Base-by-base conservation (phyloP, 2,797 vertebrate genomes). In the Rhinogobio ventralis region DNA sequence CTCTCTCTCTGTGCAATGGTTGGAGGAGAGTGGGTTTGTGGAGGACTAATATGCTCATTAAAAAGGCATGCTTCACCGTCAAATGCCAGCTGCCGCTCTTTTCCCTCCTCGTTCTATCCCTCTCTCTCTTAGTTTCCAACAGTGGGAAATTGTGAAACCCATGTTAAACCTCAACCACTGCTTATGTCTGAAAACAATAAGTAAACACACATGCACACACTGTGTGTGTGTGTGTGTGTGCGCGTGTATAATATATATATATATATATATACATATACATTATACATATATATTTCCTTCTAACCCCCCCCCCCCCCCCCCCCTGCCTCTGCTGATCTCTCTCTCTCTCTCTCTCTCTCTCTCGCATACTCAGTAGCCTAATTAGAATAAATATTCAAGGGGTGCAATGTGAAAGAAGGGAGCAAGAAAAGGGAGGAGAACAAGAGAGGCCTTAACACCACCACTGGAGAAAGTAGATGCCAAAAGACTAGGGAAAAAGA, bases 301-400 rank as follows among this genome's bases (percentile, higher is more conserved):
- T 42, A 9, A 42, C 39, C 39, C 39, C n/a, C n/a, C n/a, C n/a
- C n/a, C n/a, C n/a, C n/a, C n/a, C n/a, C n/a, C n/a, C n/a, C n/a
- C 39, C 39, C 39, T 10, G 8, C 39, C 8, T 42, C 39, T 42
- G 9, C 39, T 42, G 39, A 2, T 42, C 39, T 42, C 39, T 42
- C 84, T 85, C 66, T 42, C 84, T 85, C 66, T 42, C 84, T 85
- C 66, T 42, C 39, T 42, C 39, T 42, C 39, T 42, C 39, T 42
- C 84, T 85, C 66, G 86, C 88, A 92, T 89, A 90, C 87, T 81
- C 90, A 85, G 88, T 81, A 90, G 68, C 88, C 88, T 93, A 94
- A 92, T 94, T 94, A 92, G 90, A 91, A 90, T 93, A 92, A 93
- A 95, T 95, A 94, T 94, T 92, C 92, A 93, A 93, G 89, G 79